phyloP scores from a whole-genome alignment of 2,888 invertebrate species.

The Coremacera marginata region DNA sequence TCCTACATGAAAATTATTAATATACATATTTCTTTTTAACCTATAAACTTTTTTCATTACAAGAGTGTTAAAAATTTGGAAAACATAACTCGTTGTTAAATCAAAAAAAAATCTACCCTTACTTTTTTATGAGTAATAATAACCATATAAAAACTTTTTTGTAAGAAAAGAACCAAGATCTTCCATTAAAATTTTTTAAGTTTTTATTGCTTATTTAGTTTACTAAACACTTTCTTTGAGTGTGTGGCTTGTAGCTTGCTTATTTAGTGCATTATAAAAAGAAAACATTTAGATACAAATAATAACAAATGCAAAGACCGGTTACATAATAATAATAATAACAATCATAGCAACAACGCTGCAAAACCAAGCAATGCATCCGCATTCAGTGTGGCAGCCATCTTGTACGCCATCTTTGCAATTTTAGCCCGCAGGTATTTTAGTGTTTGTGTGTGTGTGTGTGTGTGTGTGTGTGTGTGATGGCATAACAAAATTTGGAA shows the following conservation, averaged over 20 bases:
- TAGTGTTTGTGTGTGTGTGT: constrained; percentile 25
- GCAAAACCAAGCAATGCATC: constrained; percentile 7
- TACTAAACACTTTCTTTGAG: background rate
- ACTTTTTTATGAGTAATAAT: too few relatives aligned
- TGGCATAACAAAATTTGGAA: constrained; percentile 32
- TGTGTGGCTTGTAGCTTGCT: background rate
- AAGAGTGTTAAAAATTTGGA: too few relatives aligned
- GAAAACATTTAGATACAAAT: background rate
- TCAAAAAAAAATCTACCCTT: too few relatives aligned
- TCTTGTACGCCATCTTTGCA: constrained; percentile 26
- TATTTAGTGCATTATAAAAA: background rate
- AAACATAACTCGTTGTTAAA: too few relatives aligned
- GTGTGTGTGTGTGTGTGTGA: constrained; percentile 27
- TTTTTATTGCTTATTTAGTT: background rate
- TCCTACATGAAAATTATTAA: too few relatives aligned
- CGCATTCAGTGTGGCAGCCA: constrained; percentile 18
- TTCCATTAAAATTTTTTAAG: too few relatives aligned
- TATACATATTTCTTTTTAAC: too few relatives aligned
- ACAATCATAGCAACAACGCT: constrained; percentile 11
- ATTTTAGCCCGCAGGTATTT: background rate
- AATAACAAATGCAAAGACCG: background rate
- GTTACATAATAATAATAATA: constrained; percentile 16
- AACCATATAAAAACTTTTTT: too few relatives aligned
- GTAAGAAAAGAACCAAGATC: too few relatives aligned
- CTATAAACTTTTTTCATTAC: too few relatives aligned